Evolutionary conservation across 1,140 invertebrate species (phyloP).

Genomic region (Leptinotarsa texana): DNA sequence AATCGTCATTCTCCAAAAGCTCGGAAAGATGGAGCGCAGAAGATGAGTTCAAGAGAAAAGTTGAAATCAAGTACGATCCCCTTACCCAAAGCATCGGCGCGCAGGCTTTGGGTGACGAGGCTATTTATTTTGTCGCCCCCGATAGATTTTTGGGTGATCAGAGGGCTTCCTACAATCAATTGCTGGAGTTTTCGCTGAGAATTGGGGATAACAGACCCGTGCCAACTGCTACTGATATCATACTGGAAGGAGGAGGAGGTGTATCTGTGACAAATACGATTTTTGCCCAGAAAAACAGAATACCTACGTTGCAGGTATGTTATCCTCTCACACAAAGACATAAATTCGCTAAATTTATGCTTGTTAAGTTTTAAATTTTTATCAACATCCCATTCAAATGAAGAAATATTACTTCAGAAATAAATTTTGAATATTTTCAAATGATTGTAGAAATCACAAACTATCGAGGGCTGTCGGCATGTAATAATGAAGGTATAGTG

Average conservation of each 20-base stretch:
- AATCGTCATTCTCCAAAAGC: conserved; percentile 79
- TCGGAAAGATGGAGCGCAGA: conserved; percentile 84
- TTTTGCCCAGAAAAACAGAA: conserved; percentile 86
- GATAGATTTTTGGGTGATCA: conserved; percentile 93
- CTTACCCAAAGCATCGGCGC: conserved; percentile 80
- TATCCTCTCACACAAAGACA: neutral
- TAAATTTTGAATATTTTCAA: too few relatives aligned
- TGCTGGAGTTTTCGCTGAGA: conserved; percentile 85
- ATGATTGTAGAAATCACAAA: too few relatives aligned
- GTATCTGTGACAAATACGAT: conserved; percentile 82
- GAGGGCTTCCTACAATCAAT: conserved; percentile 91
- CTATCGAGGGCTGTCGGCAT: too few relatives aligned
- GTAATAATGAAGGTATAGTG: too few relatives aligned
- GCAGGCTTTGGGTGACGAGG: conserved; percentile 70
- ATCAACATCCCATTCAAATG: too few relatives aligned
- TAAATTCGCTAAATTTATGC: too few relatives aligned
- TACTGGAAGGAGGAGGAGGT: conserved; percentile 76
- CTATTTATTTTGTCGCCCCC: conserved; percentile 87
- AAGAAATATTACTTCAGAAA: too few relatives aligned
- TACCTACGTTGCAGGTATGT: conserved; percentile 71
- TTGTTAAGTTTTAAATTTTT: too few relatives aligned
- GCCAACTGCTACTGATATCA: conserved; percentile 78
- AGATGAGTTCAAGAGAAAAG: conserved; percentile 64
- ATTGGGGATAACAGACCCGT: conserved; percentile 76
- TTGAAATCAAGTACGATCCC: conserved; percentile 70